A percentile compares a stretch with the other conserved stretches of the same genome.
Conservation (phyloP, 2,888 invertebrate species). For the Cetonia aurata region DNA sequence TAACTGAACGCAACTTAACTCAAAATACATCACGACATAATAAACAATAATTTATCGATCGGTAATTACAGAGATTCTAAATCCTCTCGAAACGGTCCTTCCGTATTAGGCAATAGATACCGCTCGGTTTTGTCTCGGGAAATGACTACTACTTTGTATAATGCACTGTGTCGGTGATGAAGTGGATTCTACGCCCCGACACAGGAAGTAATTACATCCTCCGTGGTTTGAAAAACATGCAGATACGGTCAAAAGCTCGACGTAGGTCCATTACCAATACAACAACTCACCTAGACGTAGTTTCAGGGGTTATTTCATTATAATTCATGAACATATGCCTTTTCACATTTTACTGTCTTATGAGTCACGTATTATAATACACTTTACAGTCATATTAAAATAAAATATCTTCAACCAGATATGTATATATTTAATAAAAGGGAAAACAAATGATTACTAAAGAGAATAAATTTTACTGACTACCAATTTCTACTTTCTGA, state of each 20-base stretch:
- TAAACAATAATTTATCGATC: slow-evolving; percentile 13
- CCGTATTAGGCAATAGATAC: slow-evolving; percentile 8
- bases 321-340: background rate
- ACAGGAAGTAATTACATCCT: slow-evolving; percentile 26
- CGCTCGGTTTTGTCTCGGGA: slow-evolving; percentile 9
- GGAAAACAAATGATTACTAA: too few species aligned
- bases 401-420: too few species aligned
- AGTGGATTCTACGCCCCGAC: slow-evolving; percentile 15
- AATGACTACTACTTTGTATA: slow-evolving; percentile 1
- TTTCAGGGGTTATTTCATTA: too few species aligned
- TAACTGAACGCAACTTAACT: background rate
- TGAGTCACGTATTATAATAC: too few species aligned
- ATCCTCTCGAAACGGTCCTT: background rate
- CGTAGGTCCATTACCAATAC: background rate
- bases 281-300: too few species aligned
- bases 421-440: too few species aligned
- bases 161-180: background rate
- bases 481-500: too few species aligned
- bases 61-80: slow-evolving; percentile 9
- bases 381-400: too few species aligned
- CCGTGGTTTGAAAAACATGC: slow-evolving; percentile 19
- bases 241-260: background rate
- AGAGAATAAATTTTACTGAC: too few species aligned
- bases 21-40: background rate
- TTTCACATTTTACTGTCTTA: background rate